Percentiles rank a stretch among this genome's conserved stretches.
phyloP scores from a whole-genome alignment of 2,888 invertebrate species.

The Linyphia triangularis region DNA sequence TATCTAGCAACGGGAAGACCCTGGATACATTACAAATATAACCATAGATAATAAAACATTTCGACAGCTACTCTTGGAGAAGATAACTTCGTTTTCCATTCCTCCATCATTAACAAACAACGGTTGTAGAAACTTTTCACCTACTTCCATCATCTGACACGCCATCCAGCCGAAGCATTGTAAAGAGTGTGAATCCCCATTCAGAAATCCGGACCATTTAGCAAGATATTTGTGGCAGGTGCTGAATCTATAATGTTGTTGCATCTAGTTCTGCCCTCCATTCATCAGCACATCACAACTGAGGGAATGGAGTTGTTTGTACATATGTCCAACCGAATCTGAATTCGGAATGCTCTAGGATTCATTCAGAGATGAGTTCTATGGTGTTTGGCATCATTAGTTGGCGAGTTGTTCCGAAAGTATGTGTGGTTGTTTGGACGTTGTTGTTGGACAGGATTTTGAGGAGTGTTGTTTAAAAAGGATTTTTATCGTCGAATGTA shows the following conservation, averaged over 20 bases:
- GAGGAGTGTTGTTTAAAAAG: background rate
- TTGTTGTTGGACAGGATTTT: background rate
- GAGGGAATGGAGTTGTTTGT: conserved; percentile 1
- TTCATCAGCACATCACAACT: conserved; percentile 3
- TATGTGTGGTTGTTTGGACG: too few species aligned
- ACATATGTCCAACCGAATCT: background rate
- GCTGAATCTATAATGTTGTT: conserved; percentile 11
- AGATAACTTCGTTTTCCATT: too few species aligned
- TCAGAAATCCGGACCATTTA: conserved; percentile 24
- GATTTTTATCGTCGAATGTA: too few species aligned
- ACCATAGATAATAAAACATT: too few species aligned
- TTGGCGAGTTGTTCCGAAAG: background rate
- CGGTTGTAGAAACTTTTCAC: background rate
- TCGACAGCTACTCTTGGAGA: too few species aligned
- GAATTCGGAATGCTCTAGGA: background rate
- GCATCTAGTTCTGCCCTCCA: background rate
- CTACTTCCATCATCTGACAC: background rate
- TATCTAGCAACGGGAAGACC: too few species aligned
- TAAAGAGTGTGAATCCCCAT: background rate
- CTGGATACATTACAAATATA: too few species aligned
- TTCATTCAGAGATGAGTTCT: background rate
- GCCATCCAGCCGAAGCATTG: background rate
- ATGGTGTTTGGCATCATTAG: background rate
- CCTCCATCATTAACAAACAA: background rate
- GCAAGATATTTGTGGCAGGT: conserved; percentile 1